Conservation (phyloP, 2,888 invertebrate species). For the Tetragonula carbonaria region DNA sequence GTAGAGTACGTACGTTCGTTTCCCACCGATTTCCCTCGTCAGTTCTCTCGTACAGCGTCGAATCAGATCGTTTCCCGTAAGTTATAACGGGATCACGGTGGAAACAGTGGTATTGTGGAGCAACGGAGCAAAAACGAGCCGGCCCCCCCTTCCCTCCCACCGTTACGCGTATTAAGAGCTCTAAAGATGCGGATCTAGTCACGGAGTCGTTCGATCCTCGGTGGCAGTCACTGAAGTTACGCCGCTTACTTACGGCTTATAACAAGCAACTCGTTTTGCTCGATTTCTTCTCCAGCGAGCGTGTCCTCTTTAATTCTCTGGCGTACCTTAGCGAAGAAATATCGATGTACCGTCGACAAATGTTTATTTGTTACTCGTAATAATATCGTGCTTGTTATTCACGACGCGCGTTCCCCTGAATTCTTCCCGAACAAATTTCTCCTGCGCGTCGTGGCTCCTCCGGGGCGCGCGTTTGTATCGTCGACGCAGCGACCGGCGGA, state of each 20-base stretch:
- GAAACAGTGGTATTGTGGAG: slow-evolving; percentile 38
- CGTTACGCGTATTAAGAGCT: slow-evolving; percentile 46
- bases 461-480: slow-evolving; percentile 49
- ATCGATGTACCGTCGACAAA: slow-evolving; percentile 41
- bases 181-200: slow-evolving; percentile 59
- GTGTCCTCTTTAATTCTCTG: too few species aligned
- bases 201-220: slow-evolving; percentile 25
- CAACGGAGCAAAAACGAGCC: slow-evolving; percentile 19
- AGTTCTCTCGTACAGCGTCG: neutral
- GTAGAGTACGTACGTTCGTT: neutral
- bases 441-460: slow-evolving; percentile 18
- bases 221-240: slow-evolving; percentile 40
- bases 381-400: slow-evolving; percentile 66
- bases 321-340: slow-evolving; percentile 36
- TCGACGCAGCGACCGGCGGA: slow-evolving; percentile 26
- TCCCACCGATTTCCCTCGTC: slow-evolving; percentile 19
- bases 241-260: neutral
- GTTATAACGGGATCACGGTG: slow-evolving; percentile 47
- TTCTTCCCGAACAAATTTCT: slow-evolving; percentile 56
- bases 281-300: neutral
- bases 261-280: slow-evolving; percentile 10
- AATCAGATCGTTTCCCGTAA: slow-evolving; percentile 28
- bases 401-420: slow-evolving; percentile 36
- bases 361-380: slow-evolving; percentile 68
- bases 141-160: neutral